phyloP scores from a whole-genome alignment of 64 coral and sea anemone species.

The Astreopora myriophthalma region DNA sequence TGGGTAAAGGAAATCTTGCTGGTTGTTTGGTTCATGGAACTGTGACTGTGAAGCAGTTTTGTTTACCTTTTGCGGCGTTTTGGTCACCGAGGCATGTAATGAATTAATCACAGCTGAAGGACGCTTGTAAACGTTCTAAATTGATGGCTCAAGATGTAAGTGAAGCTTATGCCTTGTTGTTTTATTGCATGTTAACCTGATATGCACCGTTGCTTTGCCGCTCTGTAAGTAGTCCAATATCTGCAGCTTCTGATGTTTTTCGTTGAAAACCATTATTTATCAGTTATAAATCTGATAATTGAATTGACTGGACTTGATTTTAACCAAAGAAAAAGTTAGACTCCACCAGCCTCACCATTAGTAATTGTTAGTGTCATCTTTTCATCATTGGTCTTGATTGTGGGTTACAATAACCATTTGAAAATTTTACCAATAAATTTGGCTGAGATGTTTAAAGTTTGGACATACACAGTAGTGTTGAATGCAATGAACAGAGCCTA shows the following conservation, averaged over 20 bases:
- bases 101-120: neutral
- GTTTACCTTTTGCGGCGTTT: conserved; percentile 40
- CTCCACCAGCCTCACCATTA: no score
- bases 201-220: neutral
- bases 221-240: neutral
- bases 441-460: neutral
- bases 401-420: no score
- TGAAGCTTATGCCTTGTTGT: neutral
- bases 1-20: neutral
- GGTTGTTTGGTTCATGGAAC: neutral
- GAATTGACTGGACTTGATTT: no score
- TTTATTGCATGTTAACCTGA: neutral
- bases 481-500: no score
- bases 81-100: conserved; percentile 48
- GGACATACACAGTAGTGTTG: no score
- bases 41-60: neutral
- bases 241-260: neutral
- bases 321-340: no score
- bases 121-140: neutral
- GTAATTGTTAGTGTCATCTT: no score
- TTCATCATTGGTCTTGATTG: no score
- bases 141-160: neutral
- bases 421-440: no score
- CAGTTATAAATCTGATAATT: no score
- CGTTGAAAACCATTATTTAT: neutral